phyloP scores from a whole-genome alignment of 2,797 vertebrate genomes.

The Sphenodon punctatus region DNA sequence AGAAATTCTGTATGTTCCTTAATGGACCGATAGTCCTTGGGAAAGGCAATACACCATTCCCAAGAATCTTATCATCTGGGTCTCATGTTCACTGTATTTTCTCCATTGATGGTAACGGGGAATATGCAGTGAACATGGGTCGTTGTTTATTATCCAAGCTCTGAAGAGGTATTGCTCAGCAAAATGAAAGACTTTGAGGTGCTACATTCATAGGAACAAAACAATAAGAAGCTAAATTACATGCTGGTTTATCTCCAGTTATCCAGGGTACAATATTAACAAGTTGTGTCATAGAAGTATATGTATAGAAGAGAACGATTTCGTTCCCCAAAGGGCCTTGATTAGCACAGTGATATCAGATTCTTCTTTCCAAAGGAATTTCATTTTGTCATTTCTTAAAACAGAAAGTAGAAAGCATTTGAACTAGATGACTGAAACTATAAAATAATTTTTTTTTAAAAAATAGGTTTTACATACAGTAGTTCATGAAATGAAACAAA shows the following conservation, averaged over 20 bases:
- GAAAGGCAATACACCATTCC: neutral
- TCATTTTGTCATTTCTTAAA: constrained; percentile 23
- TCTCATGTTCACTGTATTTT: too few relatives aligned
- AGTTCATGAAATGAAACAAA: constrained; percentile 56
- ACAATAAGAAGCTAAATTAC: neutral
- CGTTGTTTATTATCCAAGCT: too few relatives aligned
- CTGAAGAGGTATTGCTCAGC: too few relatives aligned
- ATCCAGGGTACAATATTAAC: neutral
- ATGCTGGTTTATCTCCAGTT: neutral
- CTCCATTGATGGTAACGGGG: too few relatives aligned
- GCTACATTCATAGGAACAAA: neutral
- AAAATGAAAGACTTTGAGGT: too few relatives aligned
- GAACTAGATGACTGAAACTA: constrained; percentile 27
- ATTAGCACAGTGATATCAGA: constrained; percentile 13
- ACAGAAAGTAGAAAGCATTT: constrained; percentile 16
- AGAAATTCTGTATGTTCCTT: neutral
- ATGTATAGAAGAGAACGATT: neutral
- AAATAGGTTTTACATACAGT: constrained; percentile 44
- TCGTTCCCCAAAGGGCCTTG: constrained; percentile 12
- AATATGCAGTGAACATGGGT: too few relatives aligned
- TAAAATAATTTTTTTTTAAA: constrained; percentile 60
- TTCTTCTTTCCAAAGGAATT: constrained; percentile 24
- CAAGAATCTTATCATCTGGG: neutral
- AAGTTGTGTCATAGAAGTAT: neutral
- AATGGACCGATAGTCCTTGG: neutral